Percentiles rank a stretch among this genome's conserved stretches.
Evolutionary conservation across 2,888 invertebrate species (phyloP).

Genomic region (Dermolepida albohirtum): DNA sequence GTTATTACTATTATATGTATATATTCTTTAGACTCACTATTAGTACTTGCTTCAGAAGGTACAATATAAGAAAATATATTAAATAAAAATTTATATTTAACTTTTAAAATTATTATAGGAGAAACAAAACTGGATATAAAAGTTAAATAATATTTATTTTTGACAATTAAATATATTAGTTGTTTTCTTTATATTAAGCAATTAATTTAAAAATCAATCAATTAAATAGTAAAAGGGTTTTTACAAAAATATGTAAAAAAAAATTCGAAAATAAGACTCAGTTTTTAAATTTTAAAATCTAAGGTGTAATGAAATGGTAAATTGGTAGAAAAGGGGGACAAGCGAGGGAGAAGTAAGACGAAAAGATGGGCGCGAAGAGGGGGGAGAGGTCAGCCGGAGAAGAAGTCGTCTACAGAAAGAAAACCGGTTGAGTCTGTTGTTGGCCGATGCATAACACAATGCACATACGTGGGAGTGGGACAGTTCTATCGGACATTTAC

Average conservation of each 20-base stretch:
- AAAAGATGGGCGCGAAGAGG: constrained; percentile 31
- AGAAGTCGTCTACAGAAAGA: constrained; percentile 52
- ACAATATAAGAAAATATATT: too few species aligned
- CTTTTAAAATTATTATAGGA: too few species aligned
- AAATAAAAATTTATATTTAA: too few species aligned
- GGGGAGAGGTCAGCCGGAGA: constrained; percentile 38
- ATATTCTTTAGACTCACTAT: too few species aligned
- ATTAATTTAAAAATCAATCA: too few species aligned
- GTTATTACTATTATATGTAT: too few species aligned
- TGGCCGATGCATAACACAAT: constrained; percentile 52
- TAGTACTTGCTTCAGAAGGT: too few species aligned
- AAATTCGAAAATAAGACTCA: constrained; percentile 1
- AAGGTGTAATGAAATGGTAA: constrained; percentile 25
- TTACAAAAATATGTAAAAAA: neutral
- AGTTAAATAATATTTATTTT: too few species aligned
- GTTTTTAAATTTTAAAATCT: constrained; percentile 14
- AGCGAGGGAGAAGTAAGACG: neutral
- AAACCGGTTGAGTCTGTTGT: constrained; percentile 57
- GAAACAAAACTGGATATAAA: too few species aligned
- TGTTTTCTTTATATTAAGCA: too few species aligned
- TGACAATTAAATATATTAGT: too few species aligned
- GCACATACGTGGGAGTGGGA: constrained; percentile 53
- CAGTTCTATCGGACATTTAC: constrained; percentile 50
- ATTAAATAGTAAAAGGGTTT: too few species aligned
- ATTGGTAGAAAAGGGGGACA: constrained; percentile 21